These are phyloP conservation scores for Apodemus sylvaticus DNA, from an alignment of 2,113 vertebrate species.

Conservation along the genomic window DNA sequence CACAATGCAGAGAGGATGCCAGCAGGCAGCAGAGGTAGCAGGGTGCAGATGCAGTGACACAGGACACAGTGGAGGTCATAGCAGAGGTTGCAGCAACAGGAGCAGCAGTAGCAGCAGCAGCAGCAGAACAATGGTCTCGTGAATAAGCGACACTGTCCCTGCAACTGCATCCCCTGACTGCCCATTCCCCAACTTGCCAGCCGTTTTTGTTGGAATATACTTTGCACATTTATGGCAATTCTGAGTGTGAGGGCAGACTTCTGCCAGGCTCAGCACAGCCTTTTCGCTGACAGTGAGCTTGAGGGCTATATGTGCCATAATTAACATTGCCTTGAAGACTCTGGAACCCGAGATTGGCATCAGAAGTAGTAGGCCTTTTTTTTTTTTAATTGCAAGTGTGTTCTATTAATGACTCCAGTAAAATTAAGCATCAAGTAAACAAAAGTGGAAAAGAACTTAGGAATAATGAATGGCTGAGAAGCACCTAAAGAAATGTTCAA, in stretches of 20 bases:
- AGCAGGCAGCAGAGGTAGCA: too few species aligned
- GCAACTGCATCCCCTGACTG: too few species aligned
- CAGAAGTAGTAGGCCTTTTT: slow-evolving; percentile 87
- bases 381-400: slow-evolving; percentile 82
- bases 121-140: too few species aligned
- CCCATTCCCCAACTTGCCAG: too few species aligned
- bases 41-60: too few species aligned
- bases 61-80: too few species aligned
- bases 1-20: too few species aligned
- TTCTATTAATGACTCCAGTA: slow-evolving; percentile 85
- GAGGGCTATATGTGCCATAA: slow-evolving; percentile 83
- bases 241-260: slow-evolving; percentile 97
- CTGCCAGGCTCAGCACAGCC: slow-evolving; percentile 99
- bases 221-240: slow-evolving; percentile 99
- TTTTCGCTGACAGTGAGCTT: slow-evolving; percentile 96
- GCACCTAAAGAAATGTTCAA: too few species aligned
- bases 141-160: too few species aligned
- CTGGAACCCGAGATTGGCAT: slow-evolving; percentile 77
- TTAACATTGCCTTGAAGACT: slow-evolving; percentile 84
- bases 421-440: slow-evolving; percentile 83
- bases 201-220: slow-evolving; percentile 94
- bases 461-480: too few species aligned
- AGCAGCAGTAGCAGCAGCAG: too few species aligned
- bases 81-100: too few species aligned
- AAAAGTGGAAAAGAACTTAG: slow-evolving; percentile 81